Evolutionary conservation across 2,113 vertebrate genomes (phyloP).

Genomic region (Choloepus hoffmanni): DNA sequence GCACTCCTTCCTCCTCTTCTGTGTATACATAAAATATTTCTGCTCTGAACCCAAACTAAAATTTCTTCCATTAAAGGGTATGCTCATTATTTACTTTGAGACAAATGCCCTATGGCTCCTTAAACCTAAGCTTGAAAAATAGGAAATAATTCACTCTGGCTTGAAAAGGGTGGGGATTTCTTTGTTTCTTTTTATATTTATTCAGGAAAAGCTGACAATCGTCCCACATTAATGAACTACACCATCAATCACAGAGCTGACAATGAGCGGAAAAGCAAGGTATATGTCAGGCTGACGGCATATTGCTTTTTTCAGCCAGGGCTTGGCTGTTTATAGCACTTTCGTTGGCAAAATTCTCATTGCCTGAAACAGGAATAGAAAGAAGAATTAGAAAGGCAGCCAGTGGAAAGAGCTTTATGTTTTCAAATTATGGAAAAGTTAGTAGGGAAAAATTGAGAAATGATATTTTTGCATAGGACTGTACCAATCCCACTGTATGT

Average conservation of each 20-base stretch:
- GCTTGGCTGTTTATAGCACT: conserved; percentile 92
- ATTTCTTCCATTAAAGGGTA: conserved; percentile 84
- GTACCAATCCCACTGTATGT: neutral
- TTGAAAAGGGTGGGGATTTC: conserved; percentile 93
- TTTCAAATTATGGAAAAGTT: conserved; percentile 80
- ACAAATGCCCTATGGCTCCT: conserved; percentile 83
- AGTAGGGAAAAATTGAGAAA: conserved; percentile 58
- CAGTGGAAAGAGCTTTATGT: conserved; percentile 81
- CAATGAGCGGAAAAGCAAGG: conserved; percentile 98
- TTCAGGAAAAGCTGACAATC: conserved; percentile 99
- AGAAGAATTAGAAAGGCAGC: conserved; percentile 86
- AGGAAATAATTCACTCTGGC: conserved; percentile 92
- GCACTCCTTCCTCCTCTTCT: conserved; percentile 72
- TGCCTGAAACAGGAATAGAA: conserved; percentile 87
- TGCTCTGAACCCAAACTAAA: conserved; percentile 76
- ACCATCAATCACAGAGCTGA: conserved; percentile 97
- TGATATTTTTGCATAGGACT: conserved; percentile 55
- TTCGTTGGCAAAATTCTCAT: conserved; percentile 88
- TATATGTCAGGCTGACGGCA: conserved; percentile 92
- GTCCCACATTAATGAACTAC: conserved; percentile 97
- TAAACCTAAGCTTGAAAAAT: conserved; percentile 88
- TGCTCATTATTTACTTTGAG: conserved; percentile 83
- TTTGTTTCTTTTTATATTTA: conserved; percentile 99
- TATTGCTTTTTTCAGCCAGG: conserved; percentile 90
- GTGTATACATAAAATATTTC: conserved; percentile 57